Conservation (phyloP, 1,140 invertebrate genomes). For the Spodoptera frugiperda region DNA sequence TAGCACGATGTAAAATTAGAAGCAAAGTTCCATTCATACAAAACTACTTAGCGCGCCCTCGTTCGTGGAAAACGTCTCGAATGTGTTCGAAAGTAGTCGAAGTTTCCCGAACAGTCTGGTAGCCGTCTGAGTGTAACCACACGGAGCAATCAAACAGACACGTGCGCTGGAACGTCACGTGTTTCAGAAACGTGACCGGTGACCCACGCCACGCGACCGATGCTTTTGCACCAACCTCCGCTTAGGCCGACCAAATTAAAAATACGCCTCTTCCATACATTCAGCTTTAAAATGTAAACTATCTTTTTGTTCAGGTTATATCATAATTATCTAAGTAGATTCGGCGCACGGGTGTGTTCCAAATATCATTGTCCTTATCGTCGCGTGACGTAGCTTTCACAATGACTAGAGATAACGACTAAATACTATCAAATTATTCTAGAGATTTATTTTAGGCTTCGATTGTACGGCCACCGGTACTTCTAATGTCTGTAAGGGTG, state of each 20-base stretch:
- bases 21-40: background rate
- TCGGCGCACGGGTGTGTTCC: conserved; percentile 22
- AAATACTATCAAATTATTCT: background rate
- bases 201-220: conserved; percentile 41
- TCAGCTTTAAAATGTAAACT: background rate
- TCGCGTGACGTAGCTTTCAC: conserved; percentile 4
- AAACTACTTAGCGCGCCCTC: background rate
- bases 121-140: conserved; percentile 30
- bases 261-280: background rate
- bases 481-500: background rate
- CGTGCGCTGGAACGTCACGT: conserved; percentile 59
- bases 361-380: conserved; percentile 37
- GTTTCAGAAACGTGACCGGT: conserved; percentile 60
- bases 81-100: conserved; percentile 17
- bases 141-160: conserved; percentile 41
- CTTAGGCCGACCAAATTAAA: conserved; percentile 49
- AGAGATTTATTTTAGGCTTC: background rate
- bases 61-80: background rate
- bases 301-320: background rate
- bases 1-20: background rate
- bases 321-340: conserved; percentile 16
- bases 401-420: conserved; percentile 5
- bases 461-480: background rate
- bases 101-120: conserved; percentile 45
- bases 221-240: conserved; percentile 46